Evolutionary conservation across 2,888 invertebrate species (phyloP), one percentile per base, ranked within the genome.

Genomic region (Abrostola tripartita): DNA sequence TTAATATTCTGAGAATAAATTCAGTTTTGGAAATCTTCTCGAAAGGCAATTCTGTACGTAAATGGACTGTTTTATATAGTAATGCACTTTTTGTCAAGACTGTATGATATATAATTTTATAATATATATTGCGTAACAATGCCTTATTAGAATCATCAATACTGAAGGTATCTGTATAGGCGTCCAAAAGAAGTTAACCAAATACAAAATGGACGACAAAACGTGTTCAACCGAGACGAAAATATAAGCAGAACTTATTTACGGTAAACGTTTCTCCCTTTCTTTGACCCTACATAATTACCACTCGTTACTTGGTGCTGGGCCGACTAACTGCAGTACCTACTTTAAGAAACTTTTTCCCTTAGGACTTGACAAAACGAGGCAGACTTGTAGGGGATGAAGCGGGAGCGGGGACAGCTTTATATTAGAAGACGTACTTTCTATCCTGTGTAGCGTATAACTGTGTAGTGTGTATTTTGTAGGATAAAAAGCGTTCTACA

Each of bases 301-400:
- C 58, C 68, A 68, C 68, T 75, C 68, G 37, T 66, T 73, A 53
- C 55, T 62, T 63, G 37, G 55, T 68, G 55, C 71, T 78, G 78
- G 73, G 77, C 83, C 75, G 57, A 63, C 54, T 77, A 79, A 81
- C 79, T 76, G 77, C 71, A 65, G 60, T 42, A 40, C 41, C 42
- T 49, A 64, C 66, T 69, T 66, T 75, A 72, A 67, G 58, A 58
- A 79, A 76, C 72, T 74, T 81, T 77, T 71, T 69, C 79, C 81
- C 81, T 75, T 12, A 47, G 59, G 77, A 70, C 40, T 59, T 56
- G 4, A 52, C 35, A 41, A 56, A 59, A 49, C 11, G 42, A 8
- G 14, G 8, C 44, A 14, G 44, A 36, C 35, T 36, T 50, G 35
- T 50, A 11, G 35, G 24, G 24, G 24, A 24, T 24, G n/a, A n/a